phyloP scores from a whole-genome alignment of 1,140 invertebrate genomes.

The Drosophila punjabiensis region DNA sequence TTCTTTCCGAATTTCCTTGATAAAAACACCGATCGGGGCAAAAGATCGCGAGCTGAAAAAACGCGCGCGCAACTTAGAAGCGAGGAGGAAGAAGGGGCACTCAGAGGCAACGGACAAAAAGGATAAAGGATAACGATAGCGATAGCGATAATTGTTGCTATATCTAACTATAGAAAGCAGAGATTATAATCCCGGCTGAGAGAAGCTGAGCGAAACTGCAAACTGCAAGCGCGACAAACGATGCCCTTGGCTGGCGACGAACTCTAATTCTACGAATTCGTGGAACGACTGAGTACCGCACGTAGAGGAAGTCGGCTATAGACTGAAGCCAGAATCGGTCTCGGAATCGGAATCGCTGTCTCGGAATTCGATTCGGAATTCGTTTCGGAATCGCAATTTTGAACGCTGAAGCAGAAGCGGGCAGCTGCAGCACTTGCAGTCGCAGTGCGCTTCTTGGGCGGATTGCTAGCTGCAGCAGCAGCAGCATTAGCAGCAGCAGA shows the following conservation, averaged over 20 bases:
- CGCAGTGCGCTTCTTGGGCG: constrained; percentile 76
- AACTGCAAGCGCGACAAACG: constrained; percentile 57
- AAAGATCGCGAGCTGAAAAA: constrained; percentile 34
- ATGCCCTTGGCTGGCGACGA: constrained; percentile 30
- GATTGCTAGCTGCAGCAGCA: constrained; percentile 44
- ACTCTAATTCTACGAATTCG: constrained; percentile 39
- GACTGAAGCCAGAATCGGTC: constrained; percentile 66
- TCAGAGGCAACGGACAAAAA: neutral
- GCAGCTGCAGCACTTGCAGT: constrained; percentile 74
- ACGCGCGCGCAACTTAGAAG: constrained; percentile 65
- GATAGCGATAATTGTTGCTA: no score
- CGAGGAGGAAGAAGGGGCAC: constrained; percentile 16
- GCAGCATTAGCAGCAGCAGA: constrained; percentile 26
- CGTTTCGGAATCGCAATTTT: constrained; percentile 14
- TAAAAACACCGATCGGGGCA: constrained; percentile 13
- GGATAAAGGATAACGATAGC: neutral
- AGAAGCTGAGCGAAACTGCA: constrained; percentile 33
- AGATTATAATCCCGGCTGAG: constrained; percentile 29
- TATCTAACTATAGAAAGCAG: neutral
- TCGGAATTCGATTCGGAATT: constrained; percentile 16
- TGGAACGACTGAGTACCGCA: constrained; percentile 67
- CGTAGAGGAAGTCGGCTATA: constrained; percentile 75
- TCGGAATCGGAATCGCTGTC: constrained; percentile 16
- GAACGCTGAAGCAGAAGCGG: constrained; percentile 61
- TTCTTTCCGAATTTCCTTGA: neutral